Evolutionary conservation across 2,888 invertebrate genomes (phyloP), one percentile per base, ranked within the genome.

Genomic region (Drosophila greeni): DNA sequence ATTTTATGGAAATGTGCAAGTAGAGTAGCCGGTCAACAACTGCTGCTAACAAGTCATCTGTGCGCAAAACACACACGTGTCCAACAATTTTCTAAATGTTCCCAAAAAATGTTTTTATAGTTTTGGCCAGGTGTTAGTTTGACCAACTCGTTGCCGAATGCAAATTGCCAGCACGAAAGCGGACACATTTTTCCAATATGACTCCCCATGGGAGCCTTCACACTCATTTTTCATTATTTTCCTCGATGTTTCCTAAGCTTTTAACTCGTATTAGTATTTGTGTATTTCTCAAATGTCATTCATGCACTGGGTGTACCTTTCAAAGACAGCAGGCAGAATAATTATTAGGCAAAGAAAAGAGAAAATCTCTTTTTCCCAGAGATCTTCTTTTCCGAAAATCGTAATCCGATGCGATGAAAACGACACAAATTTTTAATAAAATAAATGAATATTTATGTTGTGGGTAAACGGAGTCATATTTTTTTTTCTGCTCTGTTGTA

Each of bases 101-200:
- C 11, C 14, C 36, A 26, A 40, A 48, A 42, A 52, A 47, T 72
- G 70, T 70, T 70, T 79, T 64, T 68, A 59, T 51, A 49, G 61
- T 51, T 42, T 23, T 40, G 20, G 40, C 56, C 83, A 78, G 83
- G 77, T 78, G 77, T 77, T 78, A 70, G 70, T 80, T 76, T 66
- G 62, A 51, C 43, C 61, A 62, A 64, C 64, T 65, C 45, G 49
- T 48, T 45, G 49, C 42, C 61, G 40, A 68, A 67, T 69, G 61
- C 69, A 67, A 67, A 67, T 67, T 60, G 47, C 51, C 14, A 48
- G 34, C 45, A 64, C 29, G 29, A 29, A 45, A 40, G 47, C 66
- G 55, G 66, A 55, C 65, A 57, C 33, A 66, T 66, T 33, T 51
- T 62, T 37, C 24, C 62, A 36, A 62, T 62, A 64, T 8, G 65